Base-by-base conservation (phyloP, 2,797 vertebrate species). In the Coregonus ussuriensis region DNA sequence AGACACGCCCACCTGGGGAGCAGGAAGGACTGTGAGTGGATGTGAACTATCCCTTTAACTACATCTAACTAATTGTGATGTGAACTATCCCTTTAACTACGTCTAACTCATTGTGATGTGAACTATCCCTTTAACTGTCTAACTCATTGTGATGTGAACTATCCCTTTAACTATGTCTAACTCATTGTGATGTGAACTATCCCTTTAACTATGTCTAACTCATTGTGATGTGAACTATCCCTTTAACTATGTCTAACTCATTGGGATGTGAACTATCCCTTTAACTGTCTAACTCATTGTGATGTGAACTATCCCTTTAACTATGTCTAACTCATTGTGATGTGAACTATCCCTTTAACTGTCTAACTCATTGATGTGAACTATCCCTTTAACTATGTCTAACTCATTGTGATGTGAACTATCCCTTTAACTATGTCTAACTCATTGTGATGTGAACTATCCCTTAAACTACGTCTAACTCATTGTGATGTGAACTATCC, bases 1-100 rank as follows among this genome's bases (percentile, higher is more conserved):
- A 77, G 93, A 37, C 93, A 95, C 83, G 16, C 83, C 80, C 93
- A 90, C 71, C 93, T 95, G 3, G 91, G 92, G 76, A 16, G 85
- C 78, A 92, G 94, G 75, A 95, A 94, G 81, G 94, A 95, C 88
- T 95, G 94, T 95, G 84, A 94, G 93, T 92, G n/a, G 72, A 1
- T 37, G 59, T 25, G 21, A 63, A 63, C 7, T 62, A 11, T 62
- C 15, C n/a, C 6, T 7, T 62, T 7, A 59, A 21, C 56, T 21
- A 0, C 56, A 0, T 21, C 16, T 18, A 59, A 59, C 56, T 21
- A 4, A 21, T 21, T 25, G 18, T 11, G 56, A 21, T 16, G 54
- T 16, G 4, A 56, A 0, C n/a, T 25, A 62, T 1, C n/a, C 15
- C 52, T 54, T 16, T 54, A 54, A 54, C 52, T 54, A 54, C 14